These are phyloP conservation scores for Drosophila tristis DNA, from an alignment of 1,140 invertebrate species.

Conservation along the genomic window DNA sequence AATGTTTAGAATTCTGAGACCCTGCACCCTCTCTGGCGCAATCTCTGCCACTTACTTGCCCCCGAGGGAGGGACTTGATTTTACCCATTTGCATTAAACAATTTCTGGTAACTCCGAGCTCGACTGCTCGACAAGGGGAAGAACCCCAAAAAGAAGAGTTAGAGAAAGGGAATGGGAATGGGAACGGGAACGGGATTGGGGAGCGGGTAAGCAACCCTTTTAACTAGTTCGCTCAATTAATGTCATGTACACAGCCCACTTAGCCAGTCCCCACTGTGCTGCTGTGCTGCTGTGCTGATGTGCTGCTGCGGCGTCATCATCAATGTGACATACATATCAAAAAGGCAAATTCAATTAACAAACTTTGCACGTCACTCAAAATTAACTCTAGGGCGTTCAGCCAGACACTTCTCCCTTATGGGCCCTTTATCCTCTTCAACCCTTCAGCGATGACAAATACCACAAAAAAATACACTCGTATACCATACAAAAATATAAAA, in stretches of 20 bases:
- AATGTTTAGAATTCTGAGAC: slow-evolving; percentile 38
- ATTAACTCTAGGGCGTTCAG: slow-evolving; percentile 73
- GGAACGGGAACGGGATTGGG: neutral
- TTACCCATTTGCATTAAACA: slow-evolving; percentile 57
- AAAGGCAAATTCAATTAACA: slow-evolving; percentile 81
- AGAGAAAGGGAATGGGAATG: slow-evolving; percentile 1
- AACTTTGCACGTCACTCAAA: slow-evolving; percentile 82
- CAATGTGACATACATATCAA: slow-evolving; percentile 70
- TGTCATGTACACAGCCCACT: slow-evolving; percentile 82
- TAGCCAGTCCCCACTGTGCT: slow-evolving; percentile 75
- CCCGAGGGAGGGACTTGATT: slow-evolving; percentile 55
- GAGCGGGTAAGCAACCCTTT: slow-evolving; percentile 36
- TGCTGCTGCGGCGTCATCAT: slow-evolving; percentile 49
- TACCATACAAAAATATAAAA: slow-evolving; percentile 31
- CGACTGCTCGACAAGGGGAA: slow-evolving; percentile 18
- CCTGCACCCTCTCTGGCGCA: slow-evolving; percentile 31
- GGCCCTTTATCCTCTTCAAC: neutral
- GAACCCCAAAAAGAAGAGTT: neutral
- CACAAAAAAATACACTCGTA: slow-evolving; percentile 26
- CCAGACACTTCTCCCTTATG: slow-evolving; percentile 43
- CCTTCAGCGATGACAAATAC: slow-evolving; percentile 61
- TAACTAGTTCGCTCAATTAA: slow-evolving; percentile 75
- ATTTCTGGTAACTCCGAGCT: slow-evolving; percentile 34
- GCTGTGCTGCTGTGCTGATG: neutral
- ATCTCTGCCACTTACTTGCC: slow-evolving; percentile 33